Evolutionary conservation across 1,140 invertebrate genomes (phyloP), one percentile per base, ranked within the genome.

Genomic region (Prorops nasuta): DNA sequence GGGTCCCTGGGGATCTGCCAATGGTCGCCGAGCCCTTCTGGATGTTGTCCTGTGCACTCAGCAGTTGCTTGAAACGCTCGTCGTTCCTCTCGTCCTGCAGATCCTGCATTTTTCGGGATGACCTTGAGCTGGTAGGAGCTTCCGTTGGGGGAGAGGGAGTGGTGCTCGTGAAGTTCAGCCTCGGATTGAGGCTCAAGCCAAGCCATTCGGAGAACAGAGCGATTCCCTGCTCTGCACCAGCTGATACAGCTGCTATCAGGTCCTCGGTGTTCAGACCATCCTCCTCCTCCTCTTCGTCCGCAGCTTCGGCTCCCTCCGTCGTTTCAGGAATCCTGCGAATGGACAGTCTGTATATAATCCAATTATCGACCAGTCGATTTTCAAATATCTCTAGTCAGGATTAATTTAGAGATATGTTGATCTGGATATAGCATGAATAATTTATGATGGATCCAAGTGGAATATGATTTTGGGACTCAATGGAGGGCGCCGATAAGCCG

Each of bases 161-260:
- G n/a, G n/a, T 56, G 22, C 9, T 43, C 0, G 70, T 74, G 4
- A 58, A 4, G 41, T 76, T 78, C n/a, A 67, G 4, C 22, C 63
- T 71, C 6, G 72, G 67, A n/a, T 63, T 64, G 9, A 78, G 32
- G 44, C 68, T 76, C 0, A 79, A 45, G 6, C 77, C 76, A 4
- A 80, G 54, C 66, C 79, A 77, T 41, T 76, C 77, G 1, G 71
- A 79, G 44, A 81, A 79, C 12, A 80, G 58, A 10, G 77, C 79
- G 34, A 81, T 77, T 0, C 80, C 78, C 19, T 81, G 74, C 37
- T 81, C 77, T 2, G 80, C 80, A 34, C 78, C 78, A 7, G 79
- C 77, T 8, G 78, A 80, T 1, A 81, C 78, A 0, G 75, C 79
- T 1, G 75, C 79, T 42, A 81, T 72, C 10, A 81, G 38, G 20